A percentile compares a stretch with the other conserved stretches of the same genome.
Evolutionary conservation across 2,113 vertebrate genomes (phyloP).

Genomic region (Notothenia coriiceps): DNA sequence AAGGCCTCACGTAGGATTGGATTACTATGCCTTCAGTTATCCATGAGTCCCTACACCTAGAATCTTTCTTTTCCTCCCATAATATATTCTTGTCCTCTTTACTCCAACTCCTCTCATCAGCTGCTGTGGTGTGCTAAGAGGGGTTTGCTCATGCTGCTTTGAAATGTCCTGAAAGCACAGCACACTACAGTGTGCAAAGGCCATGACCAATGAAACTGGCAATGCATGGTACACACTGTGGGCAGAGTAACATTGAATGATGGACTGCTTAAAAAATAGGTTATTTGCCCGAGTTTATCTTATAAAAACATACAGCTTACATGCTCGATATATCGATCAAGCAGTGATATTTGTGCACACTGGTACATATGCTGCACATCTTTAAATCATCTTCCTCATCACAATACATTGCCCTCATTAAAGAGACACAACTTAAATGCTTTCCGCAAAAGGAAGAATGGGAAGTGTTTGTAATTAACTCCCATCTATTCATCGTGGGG

Average conservation of each 20-base stretch:
- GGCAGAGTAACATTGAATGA: conserved; percentile 15
- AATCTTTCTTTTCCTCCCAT: background rate
- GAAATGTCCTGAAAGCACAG: conserved; percentile 42
- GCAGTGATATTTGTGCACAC: background rate
- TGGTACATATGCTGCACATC: background rate
- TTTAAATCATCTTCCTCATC: conserved; percentile 26
- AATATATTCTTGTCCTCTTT: background rate
- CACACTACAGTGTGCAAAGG: conserved; percentile 18
- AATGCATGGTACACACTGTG: conserved; percentile 10
- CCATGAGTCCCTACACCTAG: conserved; percentile 8
- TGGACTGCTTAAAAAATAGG: conserved; percentile 1
- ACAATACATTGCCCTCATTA: conserved; percentile 20
- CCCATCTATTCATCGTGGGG: conserved; percentile 65
- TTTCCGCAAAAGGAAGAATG: conserved; percentile 26
- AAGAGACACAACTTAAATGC: conserved; percentile 10
- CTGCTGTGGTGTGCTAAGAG: background rate
- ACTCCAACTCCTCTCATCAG: conserved; percentile 42
- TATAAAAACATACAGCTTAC: background rate
- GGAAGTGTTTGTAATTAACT: conserved; percentile 64
- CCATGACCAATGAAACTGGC: conserved; percentile 49
- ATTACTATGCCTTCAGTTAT: conserved; percentile 41
- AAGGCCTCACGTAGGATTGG: conserved; percentile 33
- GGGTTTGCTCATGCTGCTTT: conserved; percentile 36
- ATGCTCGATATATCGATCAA: conserved; percentile 2
- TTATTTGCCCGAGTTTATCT: conserved; percentile 1